Base-by-base conservation (phyloP, 2,888 invertebrate species). In the Heteromyza rotundicornis region DNA sequence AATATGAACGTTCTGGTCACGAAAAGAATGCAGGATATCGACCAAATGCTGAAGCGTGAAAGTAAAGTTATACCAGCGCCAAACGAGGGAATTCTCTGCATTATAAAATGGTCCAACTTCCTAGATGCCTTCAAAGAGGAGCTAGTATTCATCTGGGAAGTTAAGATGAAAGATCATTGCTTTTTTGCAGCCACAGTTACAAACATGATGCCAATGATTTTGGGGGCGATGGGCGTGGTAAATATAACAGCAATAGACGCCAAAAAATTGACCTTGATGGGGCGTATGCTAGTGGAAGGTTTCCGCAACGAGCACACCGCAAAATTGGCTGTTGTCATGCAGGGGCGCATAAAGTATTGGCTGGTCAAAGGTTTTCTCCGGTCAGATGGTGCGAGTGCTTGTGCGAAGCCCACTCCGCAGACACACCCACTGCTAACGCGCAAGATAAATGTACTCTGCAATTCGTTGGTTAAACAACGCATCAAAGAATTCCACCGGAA, bases 21-120 rank as follows among this genome's bases (percentile, higher is more conserved):
- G 65, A 79, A 79, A 52, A 81, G 81, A 59, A 81, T 81, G 82
- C 79, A 81, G 64, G 82, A 81, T 57, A 81, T 81, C 44, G 81
- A 81, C 23, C 64, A 75, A 66, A 80, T 81, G 1, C 66, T 81
- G 58, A 75, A 74, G 47, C 77, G 80, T 2, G 80, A 82, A 40
- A 79, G 77, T 23, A 80, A 77, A 61, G 73, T 78, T 7, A 78
- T 82, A 50, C 81, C 82, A 0, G 63, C 71, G 0, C 81, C 82
- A 1, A 79, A 78, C 57, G 73, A 79, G 22, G 80, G 80, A 32
- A 80, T 81, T 10, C 63, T 81, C 0, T 81, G 81, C 68, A 79
- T 81, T 17, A 79, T 81, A 20, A 78, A 80, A 35, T 81, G 81
- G 81, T 70, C 74, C 0, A 81, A 80, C 36, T 82, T 82, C 36